Conservation (phyloP, 92 coral and sea anemone genomes). For the Zoanthus sansibaricus region DNA sequence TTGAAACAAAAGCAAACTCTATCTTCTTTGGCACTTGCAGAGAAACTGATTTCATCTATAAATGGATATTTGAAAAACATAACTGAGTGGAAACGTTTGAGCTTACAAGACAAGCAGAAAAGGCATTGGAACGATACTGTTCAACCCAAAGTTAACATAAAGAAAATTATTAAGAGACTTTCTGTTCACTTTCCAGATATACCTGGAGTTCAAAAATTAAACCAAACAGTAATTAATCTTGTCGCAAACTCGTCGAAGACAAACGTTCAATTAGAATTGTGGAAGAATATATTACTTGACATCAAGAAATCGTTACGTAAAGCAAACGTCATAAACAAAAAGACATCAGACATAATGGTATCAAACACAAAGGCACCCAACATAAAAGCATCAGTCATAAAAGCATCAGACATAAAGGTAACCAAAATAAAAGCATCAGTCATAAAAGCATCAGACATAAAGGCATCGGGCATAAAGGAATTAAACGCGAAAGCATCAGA, state of each 20-base stretch:
- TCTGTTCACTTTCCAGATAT: slow-evolving; percentile 58
- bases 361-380: too few species aligned
- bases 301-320: slow-evolving; percentile 21
- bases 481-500: too few species aligned
- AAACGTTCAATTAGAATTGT: slow-evolving; percentile 26
- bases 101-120: neutral
- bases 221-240: slow-evolving; percentile 57
- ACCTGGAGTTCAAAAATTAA: slow-evolving; percentile 58
- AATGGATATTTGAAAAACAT: slow-evolving; percentile 50
- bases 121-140: too few species aligned
- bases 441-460: too few species aligned
- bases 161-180: slow-evolving; percentile 53
- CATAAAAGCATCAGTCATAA: too few species aligned
- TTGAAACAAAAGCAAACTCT: slow-evolving; percentile 67
- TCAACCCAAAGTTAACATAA: slow-evolving; percentile 18
- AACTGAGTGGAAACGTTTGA: neutral
- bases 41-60: slow-evolving; percentile 48
- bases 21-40: slow-evolving; percentile 48
- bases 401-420: too few species aligned
- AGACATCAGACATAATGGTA: slow-evolving; percentile 15
- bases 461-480: too few species aligned
- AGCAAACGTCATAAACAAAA: neutral
- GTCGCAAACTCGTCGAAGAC: slow-evolving; percentile 61
- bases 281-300: slow-evolving; percentile 34
- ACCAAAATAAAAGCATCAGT: too few species aligned